Base-by-base conservation (phyloP, 2,797 vertebrate genomes). In the Carduelis carduelis region DNA sequence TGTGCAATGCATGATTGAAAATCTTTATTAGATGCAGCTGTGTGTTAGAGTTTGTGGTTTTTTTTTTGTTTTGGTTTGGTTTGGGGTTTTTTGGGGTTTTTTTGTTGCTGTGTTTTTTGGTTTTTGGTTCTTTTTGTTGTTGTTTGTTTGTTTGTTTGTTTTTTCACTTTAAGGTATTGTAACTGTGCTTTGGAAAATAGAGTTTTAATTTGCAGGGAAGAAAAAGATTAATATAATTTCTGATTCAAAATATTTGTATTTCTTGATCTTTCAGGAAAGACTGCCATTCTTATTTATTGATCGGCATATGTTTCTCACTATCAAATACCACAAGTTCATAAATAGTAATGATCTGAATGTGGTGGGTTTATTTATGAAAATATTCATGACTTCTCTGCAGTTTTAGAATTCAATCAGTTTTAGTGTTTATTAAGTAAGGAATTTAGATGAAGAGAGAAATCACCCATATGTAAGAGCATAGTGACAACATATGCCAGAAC, bases 401-500 rank as follows among this genome's bases (percentile, higher is more conserved):
- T 81, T 97, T 94, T 72, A 89, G 23, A 87, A 86, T 93, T 90
- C 75, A 80, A 35, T 74, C 75, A 83, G 50, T 78, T 94, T 90
- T 89, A 66, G 53, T 37, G 11, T 94, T 68, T 92, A 71, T 86
- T 93, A 82, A 64, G 56, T 66, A 85, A 83, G 39, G 69, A 85
- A 89, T 92, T 94, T 87, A 89, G 72, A 96, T 91, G 83, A 86
- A 90, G 93, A 83, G 72, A 90, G 87, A 79, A 94, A 91, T 93
- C 90, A 63, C 43, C 89, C 92, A 93, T 96, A 94, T 95, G 87
- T 78, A 94, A 91, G 65, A 87, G 76, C 94, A 92, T 68, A 87
- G 94, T 90, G 94, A 91, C 94, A 97, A 96, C 95, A 96, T 96
- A 97, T 96, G 91, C 87, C 84, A 90, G 72, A 95, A 83, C 76